phyloP scores from a whole-genome alignment of 2,113 vertebrate genomes.

The Dendrocopos noguchii region DNA sequence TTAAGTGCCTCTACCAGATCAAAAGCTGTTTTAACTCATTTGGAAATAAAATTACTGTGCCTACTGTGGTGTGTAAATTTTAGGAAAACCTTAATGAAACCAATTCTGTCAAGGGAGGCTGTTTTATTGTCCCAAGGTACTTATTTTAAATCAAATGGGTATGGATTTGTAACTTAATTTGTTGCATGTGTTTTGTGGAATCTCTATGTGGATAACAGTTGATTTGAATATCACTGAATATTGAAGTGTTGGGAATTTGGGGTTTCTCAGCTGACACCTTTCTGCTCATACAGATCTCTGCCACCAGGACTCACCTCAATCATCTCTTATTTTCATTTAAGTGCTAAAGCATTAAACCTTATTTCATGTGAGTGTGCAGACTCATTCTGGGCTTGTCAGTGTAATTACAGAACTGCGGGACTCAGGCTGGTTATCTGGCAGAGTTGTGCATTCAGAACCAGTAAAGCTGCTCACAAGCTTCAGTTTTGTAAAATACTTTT shows the following conservation, averaged over 20 bases:
- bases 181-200: neutral
- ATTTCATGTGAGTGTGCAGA: neutral
- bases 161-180: slow-evolving; percentile 6
- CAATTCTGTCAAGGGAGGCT: slow-evolving; percentile 21
- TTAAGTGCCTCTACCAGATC: slow-evolving; percentile 56
- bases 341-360: neutral
- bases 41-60: slow-evolving; percentile 55
- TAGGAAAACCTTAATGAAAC: slow-evolving; percentile 50
- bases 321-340: neutral
- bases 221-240: neutral
- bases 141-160: slow-evolving; percentile 14
- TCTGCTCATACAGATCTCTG: neutral
- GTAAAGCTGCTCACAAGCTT: neutral
- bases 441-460: neutral
- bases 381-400: neutral
- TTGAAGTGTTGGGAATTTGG: neutral
- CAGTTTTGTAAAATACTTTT: neutral
- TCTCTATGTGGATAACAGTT: neutral
- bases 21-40: slow-evolving; percentile 60
- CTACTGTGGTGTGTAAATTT: slow-evolving; percentile 47
- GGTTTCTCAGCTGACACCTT: neutral
- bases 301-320: neutral
- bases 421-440: neutral
- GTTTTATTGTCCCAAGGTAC: slow-evolving; percentile 1
- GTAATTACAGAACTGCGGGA: neutral